Evolutionary conservation across 2,113 vertebrate species (phyloP).

Genomic region (Mirounga angustirostris): DNA sequence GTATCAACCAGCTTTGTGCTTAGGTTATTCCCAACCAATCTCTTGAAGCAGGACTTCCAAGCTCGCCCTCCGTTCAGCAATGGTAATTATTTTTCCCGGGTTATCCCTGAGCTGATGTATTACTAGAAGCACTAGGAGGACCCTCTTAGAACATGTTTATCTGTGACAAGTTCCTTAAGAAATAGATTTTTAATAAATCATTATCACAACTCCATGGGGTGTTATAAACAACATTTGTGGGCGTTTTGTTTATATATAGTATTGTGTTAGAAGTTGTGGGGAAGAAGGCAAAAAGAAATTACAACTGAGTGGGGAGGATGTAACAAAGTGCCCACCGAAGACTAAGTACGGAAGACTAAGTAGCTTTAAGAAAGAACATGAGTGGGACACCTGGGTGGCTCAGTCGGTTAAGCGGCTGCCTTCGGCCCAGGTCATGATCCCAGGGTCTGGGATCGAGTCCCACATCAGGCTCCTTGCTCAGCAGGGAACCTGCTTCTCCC

Average conservation of each 20-base stretch:
- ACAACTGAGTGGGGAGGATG: not conserved
- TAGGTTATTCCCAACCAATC: not conserved
- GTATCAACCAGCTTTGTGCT: not conserved
- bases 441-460: too few relatives aligned
- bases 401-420: too few relatives aligned
- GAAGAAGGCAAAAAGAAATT: not conserved
- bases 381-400: too few relatives aligned
- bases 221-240: conserved; percentile 43
- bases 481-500: too few relatives aligned
- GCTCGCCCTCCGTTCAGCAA: not conserved
- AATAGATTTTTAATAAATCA: conserved; percentile 70
- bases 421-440: too few relatives aligned
- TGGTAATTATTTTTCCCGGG: conserved; percentile 40
- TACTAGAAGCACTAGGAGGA: not conserved
- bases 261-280: not conserved
- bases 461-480: too few relatives aligned
- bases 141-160: conserved; percentile 58
- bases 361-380: not conserved
- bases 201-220: conserved; percentile 32
- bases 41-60: conserved; percentile 5
- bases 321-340: not conserved
- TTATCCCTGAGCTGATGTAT: conserved; percentile 57
- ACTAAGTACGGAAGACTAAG: not conserved
- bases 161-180: conserved; percentile 40
- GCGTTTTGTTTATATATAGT: not conserved